Evolutionary conservation across 1,140 invertebrate genomes (phyloP), one percentile per base, ranked within the genome.

Genomic region (Mactra quadrangularis): DNA sequence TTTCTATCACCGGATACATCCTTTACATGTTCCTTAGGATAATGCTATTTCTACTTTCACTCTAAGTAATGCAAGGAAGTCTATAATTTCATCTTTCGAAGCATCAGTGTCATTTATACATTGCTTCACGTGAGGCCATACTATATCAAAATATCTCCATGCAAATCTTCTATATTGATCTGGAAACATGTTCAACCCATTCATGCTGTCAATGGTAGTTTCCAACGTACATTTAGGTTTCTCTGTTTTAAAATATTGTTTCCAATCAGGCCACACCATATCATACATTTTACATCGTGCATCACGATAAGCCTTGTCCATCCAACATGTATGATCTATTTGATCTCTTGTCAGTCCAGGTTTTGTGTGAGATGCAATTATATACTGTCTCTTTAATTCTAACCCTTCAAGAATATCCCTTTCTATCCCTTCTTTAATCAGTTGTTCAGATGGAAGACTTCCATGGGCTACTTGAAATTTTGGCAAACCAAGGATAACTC

Each of bases 231-330:
- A 25, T 22, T 15, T 19, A 15, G 25, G 25, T 29, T 22, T 19
- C 31, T 27, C 55, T 3, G 19, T 22, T 22, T 11, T 27, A 13
- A 64, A 64, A 31, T 64, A 38, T 27, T 38, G 19, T n/a, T 41
- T 52, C 68, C 68, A 71, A 9, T 47, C 29, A 13, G 68, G 68
- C 68, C 19, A 52, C 25, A 71, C 68, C 15, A 71, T 71, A 50
- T 71, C 47, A 41, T 71, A 71, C 68, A 71, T 71, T 31, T 71
- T 52, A 52, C 6, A 31, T 4, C 47, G 19, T 19, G 6, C n/a
- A 52, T 71, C 47, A 7, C 68, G n/a, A 29, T 71, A 71, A 15
- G 6, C 13, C 13, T 50, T 31, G 68, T 71, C 68, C 41, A 3
- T 4, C 68, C 68, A 71, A n/a, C 68, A 71, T 9, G 15, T n/a